Evolutionary conservation across 2,113 vertebrate genomes (phyloP).

Genomic region (Clupea harengus): DNA sequence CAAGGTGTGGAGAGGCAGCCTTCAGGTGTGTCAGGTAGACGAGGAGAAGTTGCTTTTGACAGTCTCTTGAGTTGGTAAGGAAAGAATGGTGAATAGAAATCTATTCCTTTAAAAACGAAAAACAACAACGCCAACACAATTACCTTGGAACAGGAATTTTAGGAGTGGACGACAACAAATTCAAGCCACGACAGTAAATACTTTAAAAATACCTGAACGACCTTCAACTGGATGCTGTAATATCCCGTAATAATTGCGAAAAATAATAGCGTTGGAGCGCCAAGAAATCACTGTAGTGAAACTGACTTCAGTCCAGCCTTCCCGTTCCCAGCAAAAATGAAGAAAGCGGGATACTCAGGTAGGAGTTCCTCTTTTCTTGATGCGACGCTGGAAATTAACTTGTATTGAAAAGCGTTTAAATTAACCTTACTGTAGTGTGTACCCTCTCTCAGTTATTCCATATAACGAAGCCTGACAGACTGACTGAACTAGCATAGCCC

Average conservation of each 20-base stretch:
- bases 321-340: neutral
- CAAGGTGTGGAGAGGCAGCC: conserved; percentile 7
- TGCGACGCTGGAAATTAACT: neutral
- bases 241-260: neutral
- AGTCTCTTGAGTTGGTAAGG: conserved; percentile 10
- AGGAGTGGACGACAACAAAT: neutral
- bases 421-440: neutral
- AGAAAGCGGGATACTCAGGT: conserved; percentile 18
- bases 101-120: neutral
- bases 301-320: neutral
- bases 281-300: too few relatives aligned
- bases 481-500: neutral
- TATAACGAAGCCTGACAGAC: neutral
- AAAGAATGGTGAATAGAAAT: conserved; percentile 5
- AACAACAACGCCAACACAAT: neutral
- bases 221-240: neutral
- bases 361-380: neutral
- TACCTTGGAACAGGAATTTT: neutral
- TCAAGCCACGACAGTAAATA: neutral
- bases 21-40: conserved; percentile 7
- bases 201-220: neutral
- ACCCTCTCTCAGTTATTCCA: neutral
- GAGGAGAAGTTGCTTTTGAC: neutral
- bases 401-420: neutral
- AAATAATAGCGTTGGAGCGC: neutral